Percentiles rank a stretch among this genome's conserved stretches.
phyloP scores from a whole-genome alignment of 2,113 vertebrate species.

The Nipponia nippon region DNA sequence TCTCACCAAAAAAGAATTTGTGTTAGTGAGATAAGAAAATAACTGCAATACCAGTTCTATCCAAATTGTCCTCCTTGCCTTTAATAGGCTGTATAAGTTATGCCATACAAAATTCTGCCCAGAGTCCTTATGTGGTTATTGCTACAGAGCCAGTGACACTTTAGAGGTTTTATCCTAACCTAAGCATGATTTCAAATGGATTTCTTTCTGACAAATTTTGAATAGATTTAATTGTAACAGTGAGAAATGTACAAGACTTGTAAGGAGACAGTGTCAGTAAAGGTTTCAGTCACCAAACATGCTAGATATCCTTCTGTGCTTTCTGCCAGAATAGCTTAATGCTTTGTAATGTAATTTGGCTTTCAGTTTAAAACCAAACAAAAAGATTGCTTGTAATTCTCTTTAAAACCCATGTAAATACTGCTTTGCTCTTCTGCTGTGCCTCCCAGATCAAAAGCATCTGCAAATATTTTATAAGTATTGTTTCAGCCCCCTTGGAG shows the following conservation, averaged over 20 bases:
- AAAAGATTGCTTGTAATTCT: background rate
- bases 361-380: constrained; percentile 10
- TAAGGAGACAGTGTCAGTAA: background rate
- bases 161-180: background rate
- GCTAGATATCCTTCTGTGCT: background rate
- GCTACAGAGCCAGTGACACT: background rate
- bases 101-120: background rate
- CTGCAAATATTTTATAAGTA: background rate
- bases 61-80: background rate
- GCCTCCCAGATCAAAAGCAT: constrained; percentile 1
- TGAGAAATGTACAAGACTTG: background rate
- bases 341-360: background rate
- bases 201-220: background rate
- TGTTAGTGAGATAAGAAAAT: background rate
- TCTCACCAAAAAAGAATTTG: background rate
- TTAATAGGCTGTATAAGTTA: background rate
- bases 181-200: background rate
- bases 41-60: background rate
- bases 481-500: background rate
- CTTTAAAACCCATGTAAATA: background rate
- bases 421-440: background rate
- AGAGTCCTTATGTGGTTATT: background rate
- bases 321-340: background rate
- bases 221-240: background rate
- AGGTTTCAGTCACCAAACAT: background rate